phyloP scores from a whole-genome alignment of 2,888 invertebrate species.

The Tachystola acroxantha region DNA sequence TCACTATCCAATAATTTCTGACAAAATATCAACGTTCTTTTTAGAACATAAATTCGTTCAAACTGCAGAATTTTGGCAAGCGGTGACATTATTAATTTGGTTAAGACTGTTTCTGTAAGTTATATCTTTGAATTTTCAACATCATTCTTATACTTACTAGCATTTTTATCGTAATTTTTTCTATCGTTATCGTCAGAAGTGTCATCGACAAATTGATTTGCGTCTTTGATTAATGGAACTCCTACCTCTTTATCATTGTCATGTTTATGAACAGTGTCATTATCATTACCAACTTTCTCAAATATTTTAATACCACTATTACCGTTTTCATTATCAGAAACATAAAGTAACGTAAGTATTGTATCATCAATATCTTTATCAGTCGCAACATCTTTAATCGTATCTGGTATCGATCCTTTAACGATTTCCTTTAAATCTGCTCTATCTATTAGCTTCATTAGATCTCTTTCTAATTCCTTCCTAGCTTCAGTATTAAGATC shows the following conservation, averaged over 20 bases:
- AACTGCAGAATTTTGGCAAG: too few species aligned
- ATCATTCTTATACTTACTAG: not conserved
- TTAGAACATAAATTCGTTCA: not conserved
- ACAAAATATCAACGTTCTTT: not conserved
- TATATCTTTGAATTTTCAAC: not conserved
- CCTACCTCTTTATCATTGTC: slow-evolving; percentile 11
- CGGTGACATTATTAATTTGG: too few species aligned
- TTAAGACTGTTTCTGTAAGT: not conserved
- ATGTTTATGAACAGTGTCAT: slow-evolving; percentile 12
- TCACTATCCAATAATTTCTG: not conserved
- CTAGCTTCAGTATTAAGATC: not conserved
- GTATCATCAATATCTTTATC: slow-evolving; percentile 18
- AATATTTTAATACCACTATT: slow-evolving; percentile 5
- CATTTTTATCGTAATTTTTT: not conserved
- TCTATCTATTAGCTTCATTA: slow-evolving; percentile 32
- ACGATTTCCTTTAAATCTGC: slow-evolving; percentile 29
- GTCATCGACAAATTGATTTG: not conserved
- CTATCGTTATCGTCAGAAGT: not conserved
- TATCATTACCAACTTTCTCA: slow-evolving; percentile 13
- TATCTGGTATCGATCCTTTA: slow-evolving; percentile 7
- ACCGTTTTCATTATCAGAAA: slow-evolving; percentile 31
- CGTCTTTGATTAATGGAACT: not conserved
- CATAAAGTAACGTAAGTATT: slow-evolving; percentile 29
- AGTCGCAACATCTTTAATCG: slow-evolving; percentile 9
- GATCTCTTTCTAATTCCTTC: slow-evolving; percentile 13